Base-by-base conservation (phyloP, 1,140 invertebrate genomes). In the Drosophila persimilis region DNA sequence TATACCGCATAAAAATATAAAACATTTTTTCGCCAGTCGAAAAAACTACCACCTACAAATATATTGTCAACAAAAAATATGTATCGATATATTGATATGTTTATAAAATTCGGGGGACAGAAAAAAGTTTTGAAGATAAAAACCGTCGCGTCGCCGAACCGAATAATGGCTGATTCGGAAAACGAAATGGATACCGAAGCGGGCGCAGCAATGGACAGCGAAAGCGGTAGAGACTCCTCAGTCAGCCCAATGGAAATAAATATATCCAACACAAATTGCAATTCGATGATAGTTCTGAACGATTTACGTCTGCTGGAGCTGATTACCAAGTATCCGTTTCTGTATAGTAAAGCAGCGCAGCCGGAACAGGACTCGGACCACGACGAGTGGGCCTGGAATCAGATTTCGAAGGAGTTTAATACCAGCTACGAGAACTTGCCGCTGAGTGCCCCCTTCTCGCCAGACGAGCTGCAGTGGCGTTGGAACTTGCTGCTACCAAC, bases 341-440 rank as follows among this genome's bases (percentile, higher is more conserved):
- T 90, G 0, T 53, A 74, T 7, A 75, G 59, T 20, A 45, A 56
- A 13, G 26, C 62, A 2, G 45, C 71, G 6, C 24, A 31, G 0
- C 22, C 56, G 1, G 50, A 72, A 0, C n/a, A 54, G 4, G 78
- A 89, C 50, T 9, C 26, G 11, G 89, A 89, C 17, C 86, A 90
- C 31, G 50, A 59, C 5, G 48, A 71, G 6, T 90, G 89, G 89
- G 89, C 73, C 2, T 90, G 89, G 89, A 41, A 64, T 6, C 54
- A 79, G 24, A 63, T 90, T 44, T 13, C 72, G 13, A 61, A 48
- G 3, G 15, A 45, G 6, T 90, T 90, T 9, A 90, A 90, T 61
- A 5, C 24, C 0, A 59, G 35, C 47, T 90, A 90, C 55, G 56
- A 54, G 8, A 47, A 52, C 44, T 3, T 57, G 0, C 6, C 31